A percentile compares a stretch with the other conserved stretches of the same genome.
Evolutionary conservation across 2,113 vertebrate species (phyloP).

Genomic region (Caracal caracal): DNA sequence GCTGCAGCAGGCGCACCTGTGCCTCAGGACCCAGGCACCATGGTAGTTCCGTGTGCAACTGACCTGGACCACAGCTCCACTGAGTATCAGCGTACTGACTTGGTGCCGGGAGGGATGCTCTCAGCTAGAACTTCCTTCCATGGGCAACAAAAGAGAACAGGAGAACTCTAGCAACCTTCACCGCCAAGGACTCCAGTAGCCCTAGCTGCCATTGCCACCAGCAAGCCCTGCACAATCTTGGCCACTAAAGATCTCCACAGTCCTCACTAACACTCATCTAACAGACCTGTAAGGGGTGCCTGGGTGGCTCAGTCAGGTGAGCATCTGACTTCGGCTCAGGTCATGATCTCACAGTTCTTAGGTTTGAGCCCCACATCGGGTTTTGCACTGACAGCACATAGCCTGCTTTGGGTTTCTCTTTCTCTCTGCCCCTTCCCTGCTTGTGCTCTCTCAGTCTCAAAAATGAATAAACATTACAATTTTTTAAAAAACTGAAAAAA

Average conservation of each 20-base stretch:
- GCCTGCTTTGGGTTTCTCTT: no score
- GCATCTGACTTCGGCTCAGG: no score
- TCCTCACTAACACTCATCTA: background rate
- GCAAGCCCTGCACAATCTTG: background rate
- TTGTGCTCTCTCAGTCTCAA: no score
- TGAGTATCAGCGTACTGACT: background rate
- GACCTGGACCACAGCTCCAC: background rate
- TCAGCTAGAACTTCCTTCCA: background rate
- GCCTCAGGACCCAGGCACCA: background rate
- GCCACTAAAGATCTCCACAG: background rate
- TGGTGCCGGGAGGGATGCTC: no score
- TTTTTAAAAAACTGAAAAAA: no score
- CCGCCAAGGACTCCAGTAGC: background rate
- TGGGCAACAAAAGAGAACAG: background rate
- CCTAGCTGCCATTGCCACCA: background rate
- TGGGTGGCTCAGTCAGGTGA: no score
- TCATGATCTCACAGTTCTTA: no score
- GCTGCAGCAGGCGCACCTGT: background rate
- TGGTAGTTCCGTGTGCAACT: background rate
- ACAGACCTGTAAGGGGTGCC: background rate
- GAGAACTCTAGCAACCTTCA: background rate
- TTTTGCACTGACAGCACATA: no score
- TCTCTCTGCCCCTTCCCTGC: no score
- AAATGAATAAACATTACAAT: no score
- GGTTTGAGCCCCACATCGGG: no score